Evolutionary conservation across 2,113 vertebrate genomes (phyloP), one percentile per base, ranked within the genome.

Genomic region (Petroica traversi): DNA sequence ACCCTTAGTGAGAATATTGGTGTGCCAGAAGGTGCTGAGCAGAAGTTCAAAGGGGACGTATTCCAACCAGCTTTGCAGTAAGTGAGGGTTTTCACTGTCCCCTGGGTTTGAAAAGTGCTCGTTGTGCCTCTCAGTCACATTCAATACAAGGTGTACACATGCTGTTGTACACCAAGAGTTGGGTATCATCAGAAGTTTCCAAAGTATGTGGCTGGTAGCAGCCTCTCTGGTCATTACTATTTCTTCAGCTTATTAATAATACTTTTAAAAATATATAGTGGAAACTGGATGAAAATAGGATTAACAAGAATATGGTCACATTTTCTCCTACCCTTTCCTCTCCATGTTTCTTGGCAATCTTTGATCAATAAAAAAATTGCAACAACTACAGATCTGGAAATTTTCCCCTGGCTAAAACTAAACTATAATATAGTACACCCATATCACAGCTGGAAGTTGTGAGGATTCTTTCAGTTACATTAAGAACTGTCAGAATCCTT

Each of bases 401-500:
- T 61, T 52, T 85, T 90, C 59, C 63, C 51, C 75, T 69, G 85
- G 67, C 75, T 90, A 79, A 92, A 95, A 71, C 59, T 67, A 63
- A 64, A n/a, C 78, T 69, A 59, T 74, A 57, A 74, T 64, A 40
- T 43, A 86, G 43, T 93, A 86, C 67, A 96, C 82, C 91, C 79
- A 90, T 89, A 77, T 88, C 82, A 80, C 72, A 92, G 82, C 72
- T 91, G 93, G 75, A 94, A 83, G 63, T 92, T 86, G 38, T 63
- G 57, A 96, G 61, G 59, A 88, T 90, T 88, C 85, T 84, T 90
- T 92, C 78, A 90, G 72, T 63, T 64, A 83, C 81, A 41, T 85
- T 86, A 81, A 88, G 85, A 72, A 59, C 68, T 88, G 61, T 84
- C 88, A 94, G 82, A 79, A 80, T 88, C 51, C 78, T 88, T 95